Evolutionary conservation across 2,113 vertebrate genomes (phyloP).

Genomic region (Carassius auratus): DNA sequence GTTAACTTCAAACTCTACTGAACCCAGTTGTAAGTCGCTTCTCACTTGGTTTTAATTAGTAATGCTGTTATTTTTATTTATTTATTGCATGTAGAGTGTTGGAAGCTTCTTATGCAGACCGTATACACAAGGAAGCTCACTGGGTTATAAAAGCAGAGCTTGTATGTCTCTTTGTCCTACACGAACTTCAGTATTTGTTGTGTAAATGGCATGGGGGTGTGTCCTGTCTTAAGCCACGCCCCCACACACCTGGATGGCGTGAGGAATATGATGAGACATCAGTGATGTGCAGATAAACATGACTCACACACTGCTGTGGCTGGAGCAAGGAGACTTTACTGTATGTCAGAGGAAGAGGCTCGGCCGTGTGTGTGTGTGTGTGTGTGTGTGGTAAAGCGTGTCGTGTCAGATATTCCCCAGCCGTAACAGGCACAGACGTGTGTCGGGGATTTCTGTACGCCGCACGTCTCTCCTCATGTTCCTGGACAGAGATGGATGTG

Average conservation of each 20-base stretch:
- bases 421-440: neutral
- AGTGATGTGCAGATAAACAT: neutral
- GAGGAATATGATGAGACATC: constrained; percentile 35
- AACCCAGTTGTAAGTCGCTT: neutral
- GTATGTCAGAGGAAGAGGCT: neutral
- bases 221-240: neutral
- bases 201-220: neutral
- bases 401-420: neutral
- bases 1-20: neutral
- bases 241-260: constrained; percentile 1
- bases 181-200: neutral
- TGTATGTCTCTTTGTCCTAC: neutral
- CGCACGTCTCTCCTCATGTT: neutral
- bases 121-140: neutral
- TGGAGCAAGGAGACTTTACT: neutral
- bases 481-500: neutral
- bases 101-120: neutral
- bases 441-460: neutral
- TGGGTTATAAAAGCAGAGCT: neutral
- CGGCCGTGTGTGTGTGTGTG: neutral
- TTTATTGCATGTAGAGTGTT: no score
- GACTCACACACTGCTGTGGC: neutral
- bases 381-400: neutral
- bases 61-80: no score
- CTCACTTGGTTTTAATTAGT: neutral